Conservation (phyloP, 2,113 vertebrate genomes). For the Ageneiosus marmoratus region DNA sequence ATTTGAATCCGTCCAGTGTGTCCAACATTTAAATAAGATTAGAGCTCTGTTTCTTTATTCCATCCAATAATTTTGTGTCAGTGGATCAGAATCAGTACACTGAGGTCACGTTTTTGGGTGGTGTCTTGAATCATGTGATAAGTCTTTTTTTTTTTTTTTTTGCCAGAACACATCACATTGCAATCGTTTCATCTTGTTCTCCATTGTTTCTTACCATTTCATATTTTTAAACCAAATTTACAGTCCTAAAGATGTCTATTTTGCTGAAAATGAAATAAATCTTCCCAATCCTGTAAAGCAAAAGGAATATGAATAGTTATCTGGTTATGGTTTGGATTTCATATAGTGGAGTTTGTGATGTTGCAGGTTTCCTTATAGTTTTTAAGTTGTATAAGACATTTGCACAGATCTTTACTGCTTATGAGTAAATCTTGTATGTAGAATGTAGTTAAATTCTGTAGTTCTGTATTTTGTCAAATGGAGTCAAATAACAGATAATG, state of each 20-base stretch:
- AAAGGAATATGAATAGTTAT: neutral
- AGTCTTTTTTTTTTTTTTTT: slow-evolving; percentile 8
- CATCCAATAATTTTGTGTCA: neutral
- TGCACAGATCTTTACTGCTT: neutral
- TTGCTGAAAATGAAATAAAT: neutral
- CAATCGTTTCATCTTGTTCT: slow-evolving; percentile 33
- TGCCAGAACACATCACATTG: slow-evolving; percentile 49
- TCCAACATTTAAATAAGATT: neutral
- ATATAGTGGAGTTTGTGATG: neutral
- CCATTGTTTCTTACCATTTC: slow-evolving; percentile 44
- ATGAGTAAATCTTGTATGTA: neutral
- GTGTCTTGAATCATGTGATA: slow-evolving; percentile 3
- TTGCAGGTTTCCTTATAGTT: neutral
- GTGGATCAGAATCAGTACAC: slow-evolving; percentile 4
- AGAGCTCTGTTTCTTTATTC: neutral
- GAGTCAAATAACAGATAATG: neutral
- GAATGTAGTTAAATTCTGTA: neutral
- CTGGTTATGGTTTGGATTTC: neutral
- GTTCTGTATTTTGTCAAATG: neutral
- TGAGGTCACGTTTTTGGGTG: neutral
- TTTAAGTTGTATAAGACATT: neutral
- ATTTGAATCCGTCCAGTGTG: neutral
- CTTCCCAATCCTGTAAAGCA: neutral
- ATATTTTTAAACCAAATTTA: neutral
- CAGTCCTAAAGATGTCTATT: too few relatives aligned